Evolutionary conservation across 2,113 vertebrate species (phyloP).

Genomic region (Thryonomys swinderianus): DNA sequence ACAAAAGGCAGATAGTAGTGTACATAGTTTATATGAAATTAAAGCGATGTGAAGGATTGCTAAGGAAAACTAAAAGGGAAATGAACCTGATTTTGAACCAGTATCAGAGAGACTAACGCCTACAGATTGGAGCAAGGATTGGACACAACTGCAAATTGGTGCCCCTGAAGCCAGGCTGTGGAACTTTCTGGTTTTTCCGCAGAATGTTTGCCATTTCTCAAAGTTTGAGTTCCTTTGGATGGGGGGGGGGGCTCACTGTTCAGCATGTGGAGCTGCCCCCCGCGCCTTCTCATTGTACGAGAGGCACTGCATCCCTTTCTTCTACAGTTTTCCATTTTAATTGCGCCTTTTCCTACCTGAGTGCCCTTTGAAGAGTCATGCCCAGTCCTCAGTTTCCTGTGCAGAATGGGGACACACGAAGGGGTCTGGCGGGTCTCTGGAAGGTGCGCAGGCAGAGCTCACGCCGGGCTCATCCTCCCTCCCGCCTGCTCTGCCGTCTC

Average conservation of each 20-base stretch:
- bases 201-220: not conserved
- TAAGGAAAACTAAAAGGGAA: not conserved
- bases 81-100: not conserved
- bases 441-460: not conserved
- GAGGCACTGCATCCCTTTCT: not conserved
- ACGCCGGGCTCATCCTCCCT: not conserved
- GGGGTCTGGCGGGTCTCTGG: not conserved
- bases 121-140: not conserved
- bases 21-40: not conserved
- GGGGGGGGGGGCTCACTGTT: not conserved
- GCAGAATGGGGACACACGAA: not conserved
- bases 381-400: not conserved
- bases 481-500: not conserved
- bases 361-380: not conserved
- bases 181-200: not conserved
- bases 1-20: not conserved
- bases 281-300: not conserved
- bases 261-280: not conserved
- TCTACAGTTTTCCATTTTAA: not conserved
- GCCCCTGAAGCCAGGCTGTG: too few species aligned
- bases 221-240: not conserved
- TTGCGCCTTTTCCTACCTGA: not conserved
- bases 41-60: not conserved
- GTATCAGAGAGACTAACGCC: not conserved
- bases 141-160: not conserved